These are phyloP conservation scores for Blennius ocellaris DNA, from an alignment of 2,113 vertebrate species.

Conservation along the genomic window DNA sequence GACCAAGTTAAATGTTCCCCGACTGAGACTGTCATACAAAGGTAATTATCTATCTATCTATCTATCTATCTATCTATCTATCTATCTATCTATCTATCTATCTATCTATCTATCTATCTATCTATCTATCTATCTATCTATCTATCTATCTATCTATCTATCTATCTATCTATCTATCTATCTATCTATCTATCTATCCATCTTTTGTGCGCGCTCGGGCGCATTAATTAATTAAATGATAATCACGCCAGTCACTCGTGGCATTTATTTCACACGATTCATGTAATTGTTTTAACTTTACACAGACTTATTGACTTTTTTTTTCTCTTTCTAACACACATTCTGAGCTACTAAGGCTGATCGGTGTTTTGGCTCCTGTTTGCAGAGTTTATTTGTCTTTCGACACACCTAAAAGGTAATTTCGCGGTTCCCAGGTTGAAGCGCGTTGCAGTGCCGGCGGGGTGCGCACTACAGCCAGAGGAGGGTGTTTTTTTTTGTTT, in stretches of 20 bases:
- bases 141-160: conserved; percentile 31
- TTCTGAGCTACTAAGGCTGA: too few species aligned
- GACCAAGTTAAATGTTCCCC: conserved; percentile 68
- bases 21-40: conserved; percentile 74
- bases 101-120: conserved; percentile 37
- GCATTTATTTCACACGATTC: neutral
- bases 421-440: conserved; percentile 27
- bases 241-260: neutral
- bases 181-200: conserved; percentile 23
- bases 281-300: neutral
- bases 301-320: neutral
- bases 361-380: conserved; percentile 56
- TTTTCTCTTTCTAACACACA: neutral
- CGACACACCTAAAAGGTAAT: neutral
- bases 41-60: conserved; percentile 47
- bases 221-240: conserved; percentile 31
- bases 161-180: conserved; percentile 10
- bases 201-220: neutral
- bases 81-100: conserved; percentile 33
- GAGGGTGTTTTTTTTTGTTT: neutral
- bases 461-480: conserved; percentile 37
- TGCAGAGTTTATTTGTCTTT: conserved; percentile 20
- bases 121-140: conserved; percentile 29
- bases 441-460: conserved; percentile 11
- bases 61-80: conserved; percentile 24